Evolutionary conservation across 2,113 vertebrate genomes (phyloP).

Genomic region (Rattus rattus): DNA sequence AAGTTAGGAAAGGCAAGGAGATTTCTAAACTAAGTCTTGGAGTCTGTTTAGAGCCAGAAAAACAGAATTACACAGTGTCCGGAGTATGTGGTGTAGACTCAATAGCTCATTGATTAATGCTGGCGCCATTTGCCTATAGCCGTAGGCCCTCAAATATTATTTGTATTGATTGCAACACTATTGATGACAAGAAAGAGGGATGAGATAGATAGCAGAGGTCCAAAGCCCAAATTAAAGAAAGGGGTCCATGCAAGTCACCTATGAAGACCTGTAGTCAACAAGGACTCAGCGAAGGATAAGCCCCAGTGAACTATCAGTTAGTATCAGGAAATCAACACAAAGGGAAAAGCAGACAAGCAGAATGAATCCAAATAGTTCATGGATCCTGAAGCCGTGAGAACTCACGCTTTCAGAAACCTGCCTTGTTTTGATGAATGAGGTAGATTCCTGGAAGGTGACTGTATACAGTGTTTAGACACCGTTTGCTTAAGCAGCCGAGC

Average conservation of each 20-base stretch:
- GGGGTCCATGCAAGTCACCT: constrained; percentile 12
- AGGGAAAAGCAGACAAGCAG: background rate
- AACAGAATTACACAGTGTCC: constrained; percentile 53
- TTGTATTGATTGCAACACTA: constrained; percentile 76
- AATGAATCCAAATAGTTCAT: background rate
- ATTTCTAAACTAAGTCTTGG: constrained; percentile 67
- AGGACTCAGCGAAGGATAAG: background rate
- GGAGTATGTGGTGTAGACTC: constrained; percentile 32
- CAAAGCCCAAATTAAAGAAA: constrained; percentile 62
- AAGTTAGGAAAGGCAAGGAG: constrained; percentile 52
- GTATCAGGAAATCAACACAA: background rate
- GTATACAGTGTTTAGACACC: background rate
- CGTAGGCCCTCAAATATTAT: constrained; percentile 36
- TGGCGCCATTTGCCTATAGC: constrained; percentile 51
- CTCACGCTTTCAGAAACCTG: background rate
- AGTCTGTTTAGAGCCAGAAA: constrained; percentile 42
- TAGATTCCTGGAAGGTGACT: constrained; percentile 2
- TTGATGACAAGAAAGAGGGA: constrained; percentile 63
- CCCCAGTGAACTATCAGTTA: background rate
- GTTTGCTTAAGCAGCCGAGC: constrained; percentile 4
- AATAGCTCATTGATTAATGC: constrained; percentile 67
- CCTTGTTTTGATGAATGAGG: background rate
- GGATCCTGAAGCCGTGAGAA: background rate
- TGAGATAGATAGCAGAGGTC: constrained; percentile 53
- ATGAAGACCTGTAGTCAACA: background rate